Percentiles rank a stretch among this genome's conserved stretches.
phyloP scores from a whole-genome alignment of 2,797 vertebrate genomes.

The Triplophysa yarkandensis region DNA sequence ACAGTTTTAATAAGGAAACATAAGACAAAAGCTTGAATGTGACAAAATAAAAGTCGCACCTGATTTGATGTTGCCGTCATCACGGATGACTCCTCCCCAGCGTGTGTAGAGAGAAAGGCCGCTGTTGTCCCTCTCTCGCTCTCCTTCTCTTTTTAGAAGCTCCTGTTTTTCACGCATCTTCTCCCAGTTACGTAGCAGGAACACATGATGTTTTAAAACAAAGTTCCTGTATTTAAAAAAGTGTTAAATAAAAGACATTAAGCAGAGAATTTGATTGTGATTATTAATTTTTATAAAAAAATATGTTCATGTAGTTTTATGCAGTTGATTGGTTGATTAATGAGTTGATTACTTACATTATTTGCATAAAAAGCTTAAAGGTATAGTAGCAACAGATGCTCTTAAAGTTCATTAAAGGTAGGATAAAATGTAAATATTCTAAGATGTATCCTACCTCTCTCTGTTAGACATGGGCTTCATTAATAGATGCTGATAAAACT shows the following conservation, averaged over 20 bases:
- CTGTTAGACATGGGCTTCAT: slow-evolving; percentile 99
- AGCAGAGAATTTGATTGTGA: too few species aligned
- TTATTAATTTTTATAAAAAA: too few species aligned
- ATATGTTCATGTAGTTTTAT: too few species aligned
- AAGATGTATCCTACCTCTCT: slow-evolving; percentile 79
- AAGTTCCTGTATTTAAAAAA: slow-evolving; percentile 82
- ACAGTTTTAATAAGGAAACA: too few species aligned
- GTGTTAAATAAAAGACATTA: not conserved
- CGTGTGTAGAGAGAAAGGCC: slow-evolving; percentile 85
- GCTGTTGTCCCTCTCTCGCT: slow-evolving; percentile 75
- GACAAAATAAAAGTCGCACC: too few species aligned
- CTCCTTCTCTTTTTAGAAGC: slow-evolving; percentile 84
- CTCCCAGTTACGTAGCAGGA: slow-evolving; percentile 95
- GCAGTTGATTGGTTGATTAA: too few species aligned
- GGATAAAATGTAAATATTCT: too few species aligned
- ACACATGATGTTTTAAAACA: slow-evolving; percentile 93
- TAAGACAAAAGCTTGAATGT: too few species aligned
- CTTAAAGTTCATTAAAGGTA: too few species aligned
- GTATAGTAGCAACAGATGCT: not conserved
- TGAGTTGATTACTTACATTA: too few species aligned
- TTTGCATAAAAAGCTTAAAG: not conserved
- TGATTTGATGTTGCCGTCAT: slow-evolving; percentile 97
- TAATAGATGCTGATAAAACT: slow-evolving; percentile 88
- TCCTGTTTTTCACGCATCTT: slow-evolving; percentile 95
- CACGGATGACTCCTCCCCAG: slow-evolving; percentile 92